Base-by-base conservation (phyloP, 2,888 invertebrate genomes). In the Xestia sexstrigata region DNA sequence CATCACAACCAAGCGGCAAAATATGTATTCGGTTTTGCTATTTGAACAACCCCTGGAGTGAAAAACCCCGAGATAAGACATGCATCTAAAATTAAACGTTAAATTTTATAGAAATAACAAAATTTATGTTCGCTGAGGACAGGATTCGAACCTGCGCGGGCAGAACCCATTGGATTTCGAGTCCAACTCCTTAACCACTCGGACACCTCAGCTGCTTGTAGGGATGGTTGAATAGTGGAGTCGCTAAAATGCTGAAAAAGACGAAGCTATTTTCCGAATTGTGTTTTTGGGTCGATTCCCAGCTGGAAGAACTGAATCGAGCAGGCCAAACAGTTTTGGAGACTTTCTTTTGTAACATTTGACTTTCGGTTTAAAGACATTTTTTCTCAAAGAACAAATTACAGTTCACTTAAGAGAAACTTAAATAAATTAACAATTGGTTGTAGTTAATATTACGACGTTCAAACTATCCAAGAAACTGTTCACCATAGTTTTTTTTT, bases 61-160 rank as follows among this genome's bases (percentile, higher is more conserved):
- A 15, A 58, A 15, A 58, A 58, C 26, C 26, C 15, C 26, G 15
- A 26, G 58, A 26, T 26, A 55, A 26, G 26, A 58, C n/a, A 17
- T 3, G 17, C 20, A 35, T 35, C 52, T 23, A 52, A 52, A 52
- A 49, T 47, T 47, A 6, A 49, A 20, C 20, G 11, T 1, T 6
- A 79, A 77, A 26, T 35, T 2, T 20, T n/a, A 39, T 8, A 52
- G 1, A 79, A n/a, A n/a, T 11, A 47, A 3, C 26, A 78, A 81
- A 81, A 74, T 17, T 0, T 5, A 5, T 2, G 7, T 45, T 52
- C 78, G 78, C 78, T 88, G 88, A 88, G 88, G 88, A 97, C 97
- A 96, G 96, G 96, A 97, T 97, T 97, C 97, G 96, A 97, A 97
- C 96, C 96, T 97, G 96, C 96, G 97, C 96, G 97, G 96, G 96